Evolutionary conservation across 2,797 vertebrate genomes (phyloP).

Genomic region (Leptoclinus maculatus): DNA sequence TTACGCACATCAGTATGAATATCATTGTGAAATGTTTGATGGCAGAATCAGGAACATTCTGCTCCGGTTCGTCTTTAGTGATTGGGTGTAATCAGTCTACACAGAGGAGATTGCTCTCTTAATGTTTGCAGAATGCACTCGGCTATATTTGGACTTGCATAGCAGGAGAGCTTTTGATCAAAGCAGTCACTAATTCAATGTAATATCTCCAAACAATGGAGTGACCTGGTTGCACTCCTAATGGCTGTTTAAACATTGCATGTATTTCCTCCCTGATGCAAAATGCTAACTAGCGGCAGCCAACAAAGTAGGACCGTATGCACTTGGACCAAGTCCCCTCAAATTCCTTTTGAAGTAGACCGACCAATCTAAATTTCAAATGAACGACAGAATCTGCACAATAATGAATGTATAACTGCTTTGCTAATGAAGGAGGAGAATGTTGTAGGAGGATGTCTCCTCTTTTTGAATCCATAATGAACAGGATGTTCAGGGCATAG

Average conservation of each 20-base stretch:
- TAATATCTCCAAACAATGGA: conserved; percentile 85
- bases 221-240: conserved; percentile 83
- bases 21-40: conserved; percentile 28
- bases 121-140: conserved; percentile 78
- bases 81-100: conserved; percentile 69
- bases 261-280: conserved; percentile 89
- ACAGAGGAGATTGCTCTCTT: conserved; percentile 76
- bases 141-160: conserved; percentile 83
- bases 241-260: conserved; percentile 86
- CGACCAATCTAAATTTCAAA: conserved; percentile 97
- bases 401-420: conserved; percentile 89
- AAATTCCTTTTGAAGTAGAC: conserved; percentile 96
- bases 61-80: conserved; percentile 65
- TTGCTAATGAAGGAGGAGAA: conserved; percentile 87
- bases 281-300: conserved; percentile 94
- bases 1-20: conserved; percentile 13
- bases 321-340: conserved; percentile 88
- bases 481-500: conserved; percentile 77
- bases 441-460: conserved; percentile 81
- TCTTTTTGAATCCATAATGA: conserved; percentile 83
- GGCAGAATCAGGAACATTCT: conserved; percentile 31
- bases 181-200: conserved; percentile 85
- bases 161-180: conserved; percentile 86
- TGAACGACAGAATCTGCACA: conserved; percentile 92
- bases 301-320: conserved; percentile 86